These are phyloP conservation scores for Uropetala carovei DNA, from an alignment of 2,888 invertebrate species.

Conservation along the genomic window DNA sequence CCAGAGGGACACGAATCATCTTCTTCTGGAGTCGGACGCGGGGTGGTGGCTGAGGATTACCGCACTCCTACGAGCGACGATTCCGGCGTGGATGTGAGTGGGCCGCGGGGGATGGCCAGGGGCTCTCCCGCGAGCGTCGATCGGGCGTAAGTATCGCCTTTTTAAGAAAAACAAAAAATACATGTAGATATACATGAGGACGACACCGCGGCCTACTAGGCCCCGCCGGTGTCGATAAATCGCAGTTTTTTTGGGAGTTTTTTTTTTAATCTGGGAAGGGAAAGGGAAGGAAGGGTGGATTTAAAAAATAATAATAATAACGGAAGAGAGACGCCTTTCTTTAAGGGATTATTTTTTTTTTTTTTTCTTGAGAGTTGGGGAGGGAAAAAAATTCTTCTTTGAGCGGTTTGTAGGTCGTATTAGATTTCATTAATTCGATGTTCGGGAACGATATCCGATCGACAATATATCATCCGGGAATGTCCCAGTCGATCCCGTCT, in stretches of 20 bases:
- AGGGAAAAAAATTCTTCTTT: neutral
- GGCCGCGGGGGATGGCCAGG: conserved; percentile 72
- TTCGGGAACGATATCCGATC: neutral
- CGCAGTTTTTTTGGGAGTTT: neutral
- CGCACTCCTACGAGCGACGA: conserved; percentile 92
- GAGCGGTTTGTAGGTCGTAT: neutral
- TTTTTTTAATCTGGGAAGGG: too few relatives aligned
- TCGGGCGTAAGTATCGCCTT: conserved; percentile 53
- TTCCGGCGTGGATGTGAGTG: conserved; percentile 94
- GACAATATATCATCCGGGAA: neutral
- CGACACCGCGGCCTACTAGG: conserved; percentile 56
- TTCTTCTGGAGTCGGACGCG: conserved; percentile 75
- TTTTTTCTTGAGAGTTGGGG: too few relatives aligned
- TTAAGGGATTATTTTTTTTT: neutral
- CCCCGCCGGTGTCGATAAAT: conserved; percentile 68
- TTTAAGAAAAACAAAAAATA: conserved; percentile 69
- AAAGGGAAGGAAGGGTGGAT: too few relatives aligned
- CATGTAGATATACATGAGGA: conserved; percentile 71
- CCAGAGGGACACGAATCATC: conserved; percentile 51
- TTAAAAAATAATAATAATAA: too few relatives aligned
- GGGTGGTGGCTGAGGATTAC: conserved; percentile 82
- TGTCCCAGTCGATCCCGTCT: neutral
- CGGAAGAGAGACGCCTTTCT: conserved; percentile 12
- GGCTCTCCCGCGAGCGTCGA: conserved; percentile 55
- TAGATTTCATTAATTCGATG: neutral